Evolutionary conservation across 2,888 invertebrate species (phyloP), one percentile per base, ranked within the genome.

Genomic region (Tuta absoluta): DNA sequence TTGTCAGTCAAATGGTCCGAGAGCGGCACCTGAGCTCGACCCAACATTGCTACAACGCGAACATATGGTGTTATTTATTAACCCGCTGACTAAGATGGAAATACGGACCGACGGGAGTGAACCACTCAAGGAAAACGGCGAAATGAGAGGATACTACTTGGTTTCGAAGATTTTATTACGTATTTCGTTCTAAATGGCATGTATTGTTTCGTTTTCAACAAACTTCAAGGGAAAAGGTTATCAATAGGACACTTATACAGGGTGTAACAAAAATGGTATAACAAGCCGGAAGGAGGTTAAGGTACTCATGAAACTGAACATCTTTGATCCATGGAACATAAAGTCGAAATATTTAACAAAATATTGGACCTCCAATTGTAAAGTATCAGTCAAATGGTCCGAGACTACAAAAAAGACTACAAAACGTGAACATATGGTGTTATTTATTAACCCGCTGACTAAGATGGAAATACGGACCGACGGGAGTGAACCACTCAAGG

Each of bases 11-110:
- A 80, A 82, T 79, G 77, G 77, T 71, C 72, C 72, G 77, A 72
- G 78, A 79, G 76, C 71, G 75, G 74, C 86, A 87, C 86, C 88
- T 86, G 87, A 77, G 81, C 75, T 59, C 17, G 12, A n/a, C 77
- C 23, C 51, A 17, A 51, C 51, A 23, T 73, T 63, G 77, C 51
- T 53, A 14, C 51, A 21, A 23, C 49, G 17, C 17, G 73, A 77
- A 79, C 79, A 80, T 74, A 77, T 77, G 78, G 69, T 71, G 77
- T 79, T 77, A 81, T 82, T 80, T 81, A 82, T 85, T 82, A 84
- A 82, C 74, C 74, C 71, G 4, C 65, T 62, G 64, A 65, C 67
- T 65, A 63, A 68, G 65, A 66, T 57, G 68, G 66, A 68, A 61
- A 67, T 37, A 33, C 51, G 41, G 58, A 58, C 37, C 33, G 28